A percentile compares a stretch with the other conserved stretches of the same genome.
These are phyloP conservation scores for Aix galericulata DNA, from an alignment of 2,113 vertebrate genomes.

Conservation along the genomic window DNA sequence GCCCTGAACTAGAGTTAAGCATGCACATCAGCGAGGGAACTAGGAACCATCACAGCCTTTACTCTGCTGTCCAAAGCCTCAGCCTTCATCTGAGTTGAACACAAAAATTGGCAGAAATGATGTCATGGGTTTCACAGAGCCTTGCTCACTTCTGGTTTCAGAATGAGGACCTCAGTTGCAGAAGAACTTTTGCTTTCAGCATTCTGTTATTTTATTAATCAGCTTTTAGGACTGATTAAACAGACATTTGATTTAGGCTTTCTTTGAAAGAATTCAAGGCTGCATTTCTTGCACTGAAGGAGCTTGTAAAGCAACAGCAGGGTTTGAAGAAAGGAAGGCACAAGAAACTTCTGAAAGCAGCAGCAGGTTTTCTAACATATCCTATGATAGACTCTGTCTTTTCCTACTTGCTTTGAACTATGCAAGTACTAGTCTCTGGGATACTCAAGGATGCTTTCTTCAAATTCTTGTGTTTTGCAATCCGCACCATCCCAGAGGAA, in stretches of 20 bases:
- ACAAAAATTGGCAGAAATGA: not conserved
- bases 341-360: not conserved
- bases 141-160: rapidly evolving
- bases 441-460: not conserved
- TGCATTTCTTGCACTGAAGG: rapidly evolving
- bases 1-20: not conserved
- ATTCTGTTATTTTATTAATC: not conserved
- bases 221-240: not conserved
- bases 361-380: not conserved
- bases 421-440: not conserved
- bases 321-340: not conserved
- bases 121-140: not conserved
- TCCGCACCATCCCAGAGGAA: not conserved
- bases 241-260: not conserved
- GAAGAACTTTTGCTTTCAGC: not conserved
- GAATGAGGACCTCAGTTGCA: not conserved
- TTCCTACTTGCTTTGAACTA: not conserved
- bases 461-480: not conserved
- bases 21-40: rapidly evolving
- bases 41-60: not conserved
- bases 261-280: not conserved
- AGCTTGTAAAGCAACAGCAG: not conserved
- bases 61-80: not conserved
- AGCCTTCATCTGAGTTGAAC: rapidly evolving
- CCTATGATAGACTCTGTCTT: not conserved